Percentiles rank a stretch among this genome's conserved stretches.
phyloP scores from a whole-genome alignment of 2,797 vertebrate genomes.

The Meda fulgida region DNA sequence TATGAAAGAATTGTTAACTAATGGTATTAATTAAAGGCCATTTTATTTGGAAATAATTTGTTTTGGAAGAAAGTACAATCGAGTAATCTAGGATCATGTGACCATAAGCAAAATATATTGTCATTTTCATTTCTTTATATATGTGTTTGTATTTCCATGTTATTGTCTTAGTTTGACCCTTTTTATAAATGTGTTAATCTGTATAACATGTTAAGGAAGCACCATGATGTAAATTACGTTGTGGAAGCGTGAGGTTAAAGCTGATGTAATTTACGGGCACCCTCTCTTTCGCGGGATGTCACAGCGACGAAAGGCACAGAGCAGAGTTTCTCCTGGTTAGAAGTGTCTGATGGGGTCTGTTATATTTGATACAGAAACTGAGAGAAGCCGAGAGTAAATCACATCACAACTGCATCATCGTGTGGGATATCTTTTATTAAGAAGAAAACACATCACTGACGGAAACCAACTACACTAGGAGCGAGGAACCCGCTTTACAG shows the following conservation, averaged over 20 bases:
- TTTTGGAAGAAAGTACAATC: too few species aligned
- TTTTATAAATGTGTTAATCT: background rate
- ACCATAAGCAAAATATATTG: too few species aligned
- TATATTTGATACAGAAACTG: background rate
- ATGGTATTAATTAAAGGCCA: too few species aligned
- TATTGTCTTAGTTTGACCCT: too few species aligned
- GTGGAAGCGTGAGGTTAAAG: background rate
- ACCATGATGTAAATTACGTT: background rate
- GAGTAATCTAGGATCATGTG: too few species aligned
- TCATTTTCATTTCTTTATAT: too few species aligned
- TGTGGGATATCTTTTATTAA: background rate
- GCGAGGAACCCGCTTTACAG: too few species aligned
- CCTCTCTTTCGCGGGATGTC: background rate
- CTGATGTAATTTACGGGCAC: background rate
- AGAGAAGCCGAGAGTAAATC: background rate
- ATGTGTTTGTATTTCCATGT: too few species aligned
- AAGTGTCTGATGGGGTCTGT: background rate
- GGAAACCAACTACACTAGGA: too few species aligned
- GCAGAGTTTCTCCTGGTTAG: background rate
- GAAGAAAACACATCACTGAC: background rate
- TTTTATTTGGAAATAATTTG: too few species aligned
- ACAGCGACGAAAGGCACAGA: background rate
- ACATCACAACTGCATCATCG: background rate
- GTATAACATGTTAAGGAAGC: background rate
- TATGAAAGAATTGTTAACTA: too few species aligned